Conservation (phyloP, 2,113 vertebrate genomes). For the Otis tarda region DNA sequence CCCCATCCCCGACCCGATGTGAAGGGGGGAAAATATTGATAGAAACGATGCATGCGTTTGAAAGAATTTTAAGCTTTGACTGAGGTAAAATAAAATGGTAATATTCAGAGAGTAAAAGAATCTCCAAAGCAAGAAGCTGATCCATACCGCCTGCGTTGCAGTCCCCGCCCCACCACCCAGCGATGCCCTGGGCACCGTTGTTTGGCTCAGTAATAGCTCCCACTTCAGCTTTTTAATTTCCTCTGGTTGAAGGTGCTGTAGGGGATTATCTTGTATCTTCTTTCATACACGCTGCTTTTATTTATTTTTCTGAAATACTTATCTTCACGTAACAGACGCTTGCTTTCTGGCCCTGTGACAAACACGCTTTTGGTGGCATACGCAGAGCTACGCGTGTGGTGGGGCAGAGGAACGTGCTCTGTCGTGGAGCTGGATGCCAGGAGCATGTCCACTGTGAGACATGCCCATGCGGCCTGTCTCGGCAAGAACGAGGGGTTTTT, state of each 20-base stretch:
- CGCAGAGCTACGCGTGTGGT: rapidly evolving
- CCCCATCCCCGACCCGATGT: background rate
- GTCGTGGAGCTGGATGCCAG: background rate
- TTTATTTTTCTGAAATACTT: background rate
- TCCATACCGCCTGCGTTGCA: rapidly evolving
- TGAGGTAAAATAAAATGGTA: background rate
- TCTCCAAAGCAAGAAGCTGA: background rate
- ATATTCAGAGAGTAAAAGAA: background rate
- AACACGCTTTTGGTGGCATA: background rate
- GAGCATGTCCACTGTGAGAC: background rate
- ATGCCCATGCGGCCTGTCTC: rapidly evolving
- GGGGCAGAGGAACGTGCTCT: background rate
- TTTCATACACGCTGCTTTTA: background rate
- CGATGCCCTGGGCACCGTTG: rapidly evolving
- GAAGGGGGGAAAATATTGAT: background rate
- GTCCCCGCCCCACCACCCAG: background rate
- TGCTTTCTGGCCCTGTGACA: background rate
- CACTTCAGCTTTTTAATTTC: background rate
- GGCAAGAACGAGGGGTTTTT: background rate
- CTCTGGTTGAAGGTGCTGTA: background rate
- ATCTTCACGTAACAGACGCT: rapidly evolving
- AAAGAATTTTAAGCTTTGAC: constrained; percentile 4
- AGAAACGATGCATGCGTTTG: background rate
- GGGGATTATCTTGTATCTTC: background rate
- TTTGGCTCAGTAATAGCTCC: background rate